Conservation (phyloP, 2,113 vertebrate species). For the Gambusia affinis region DNA sequence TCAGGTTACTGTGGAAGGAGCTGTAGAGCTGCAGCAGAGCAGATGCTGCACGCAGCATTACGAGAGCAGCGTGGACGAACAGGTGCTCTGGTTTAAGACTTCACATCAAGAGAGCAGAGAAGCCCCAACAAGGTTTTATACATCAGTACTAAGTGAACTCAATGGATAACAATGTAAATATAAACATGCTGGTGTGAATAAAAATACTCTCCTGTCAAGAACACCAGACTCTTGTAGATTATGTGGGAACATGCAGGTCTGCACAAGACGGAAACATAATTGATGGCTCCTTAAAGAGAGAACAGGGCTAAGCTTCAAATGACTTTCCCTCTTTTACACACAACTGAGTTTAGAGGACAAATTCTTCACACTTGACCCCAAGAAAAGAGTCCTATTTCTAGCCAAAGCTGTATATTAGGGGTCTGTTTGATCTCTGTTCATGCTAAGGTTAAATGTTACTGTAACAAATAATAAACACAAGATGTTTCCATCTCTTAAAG, state of each 20-base stretch:
- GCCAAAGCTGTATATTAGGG: constrained; percentile 17
- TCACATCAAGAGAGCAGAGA: background rate
- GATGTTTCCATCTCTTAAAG: constrained; percentile 13
- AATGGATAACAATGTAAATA: constrained; percentile 15
- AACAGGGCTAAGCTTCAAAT: constrained; percentile 45
- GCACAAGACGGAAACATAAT: constrained; percentile 52
- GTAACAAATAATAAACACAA: constrained; percentile 13
- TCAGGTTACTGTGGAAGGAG: constrained; percentile 66
- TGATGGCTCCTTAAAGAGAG: constrained; percentile 35
- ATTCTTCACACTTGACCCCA: constrained; percentile 48
- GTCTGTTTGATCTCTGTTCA: constrained; percentile 55
- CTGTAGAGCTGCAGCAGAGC: constrained; percentile 46
- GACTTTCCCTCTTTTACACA: constrained; percentile 53
- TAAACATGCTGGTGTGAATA: constrained; percentile 16
- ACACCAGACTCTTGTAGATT: constrained; percentile 28
- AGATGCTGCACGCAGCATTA: constrained; percentile 36
- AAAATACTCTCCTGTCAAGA: background rate
- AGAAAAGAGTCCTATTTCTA: constrained; percentile 60
- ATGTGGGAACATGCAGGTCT: constrained; percentile 52
- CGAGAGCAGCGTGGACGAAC: constrained; percentile 41
- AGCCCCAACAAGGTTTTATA: background rate
- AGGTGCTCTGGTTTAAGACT: constrained; percentile 46
- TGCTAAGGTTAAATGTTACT: constrained; percentile 43
- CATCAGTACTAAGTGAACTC: constrained; percentile 5
- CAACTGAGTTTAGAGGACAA: constrained; percentile 48